Evolutionary conservation across 2,113 vertebrate genomes (phyloP).

Genomic region (Nibea coibor): DNA sequence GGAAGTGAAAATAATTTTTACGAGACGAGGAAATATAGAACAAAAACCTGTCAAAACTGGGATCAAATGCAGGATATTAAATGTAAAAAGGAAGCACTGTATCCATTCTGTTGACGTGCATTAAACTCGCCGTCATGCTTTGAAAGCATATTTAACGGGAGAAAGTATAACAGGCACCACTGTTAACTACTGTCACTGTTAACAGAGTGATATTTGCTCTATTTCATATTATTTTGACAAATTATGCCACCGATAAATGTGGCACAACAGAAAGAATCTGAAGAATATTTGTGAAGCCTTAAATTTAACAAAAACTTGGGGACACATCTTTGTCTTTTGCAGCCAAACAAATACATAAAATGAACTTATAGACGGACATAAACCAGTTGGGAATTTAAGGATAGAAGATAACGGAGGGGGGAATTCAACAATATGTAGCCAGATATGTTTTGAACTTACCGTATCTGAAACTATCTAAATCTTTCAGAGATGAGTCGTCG

Average conservation of each 20-base stretch:
- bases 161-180: neutral
- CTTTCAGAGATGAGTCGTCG: conserved; percentile 18
- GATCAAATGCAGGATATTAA: neutral
- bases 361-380: neutral
- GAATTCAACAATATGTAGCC: neutral
- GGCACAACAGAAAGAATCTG: neutral
- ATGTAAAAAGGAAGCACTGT: neutral
- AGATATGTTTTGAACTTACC: conserved; percentile 46
- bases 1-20: conserved; percentile 28
- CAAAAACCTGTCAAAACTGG: neutral
- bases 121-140: neutral
- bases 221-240: conserved; percentile 14
- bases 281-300: neutral
- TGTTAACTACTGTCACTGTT: neutral
- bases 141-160: neutral
- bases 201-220: neutral
- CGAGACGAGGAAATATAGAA: conserved; percentile 25
- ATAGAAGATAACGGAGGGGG: neutral
- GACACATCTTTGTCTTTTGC: neutral
- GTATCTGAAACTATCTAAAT: conserved; percentile 30
- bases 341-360: neutral
- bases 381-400: neutral
- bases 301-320: neutral
- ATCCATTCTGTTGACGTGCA: neutral
- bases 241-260: neutral